Conservation (phyloP, 2,113 vertebrate genomes). For the Lepus europaeus region DNA sequence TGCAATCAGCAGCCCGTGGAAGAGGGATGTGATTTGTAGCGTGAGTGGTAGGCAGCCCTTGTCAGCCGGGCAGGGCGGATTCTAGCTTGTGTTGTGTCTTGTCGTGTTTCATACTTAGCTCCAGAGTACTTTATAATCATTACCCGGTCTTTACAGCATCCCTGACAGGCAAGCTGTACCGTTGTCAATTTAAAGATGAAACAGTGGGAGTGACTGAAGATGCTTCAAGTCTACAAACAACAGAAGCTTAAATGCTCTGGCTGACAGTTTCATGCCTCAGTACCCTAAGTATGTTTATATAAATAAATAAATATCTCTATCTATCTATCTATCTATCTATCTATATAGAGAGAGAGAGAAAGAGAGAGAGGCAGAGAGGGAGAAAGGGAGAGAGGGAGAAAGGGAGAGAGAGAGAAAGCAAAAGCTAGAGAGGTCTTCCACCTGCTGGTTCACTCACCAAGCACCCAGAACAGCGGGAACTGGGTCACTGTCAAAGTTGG, state of each 20-base stretch:
- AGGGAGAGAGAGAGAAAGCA: too few species aligned
- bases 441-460: too few species aligned
- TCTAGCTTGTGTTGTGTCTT: not conserved
- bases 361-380: too few species aligned
- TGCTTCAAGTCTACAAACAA: not conserved
- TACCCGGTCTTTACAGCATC: not conserved
- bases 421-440: too few species aligned
- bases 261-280: constrained; percentile 18
- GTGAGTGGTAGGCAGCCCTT: not conserved
- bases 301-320: too few species aligned
- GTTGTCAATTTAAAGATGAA: constrained; percentile 43
- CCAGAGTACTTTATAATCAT: constrained; percentile 25
- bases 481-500: too few species aligned
- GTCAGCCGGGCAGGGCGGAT: not conserved
- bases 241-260: constrained; percentile 32
- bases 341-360: too few species aligned
- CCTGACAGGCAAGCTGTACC: constrained; percentile 32
- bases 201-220: constrained; percentile 31
- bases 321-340: too few species aligned
- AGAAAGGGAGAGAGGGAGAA: too few species aligned
- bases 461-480: too few species aligned
- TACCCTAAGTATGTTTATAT: constrained; percentile 2
- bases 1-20: not conserved
- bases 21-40: constrained; percentile 48
- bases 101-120: constrained; percentile 20